Evolutionary conservation across 2,113 vertebrate species (phyloP), one percentile per base, ranked within the genome.

Genomic region (Alces alces): DNA sequence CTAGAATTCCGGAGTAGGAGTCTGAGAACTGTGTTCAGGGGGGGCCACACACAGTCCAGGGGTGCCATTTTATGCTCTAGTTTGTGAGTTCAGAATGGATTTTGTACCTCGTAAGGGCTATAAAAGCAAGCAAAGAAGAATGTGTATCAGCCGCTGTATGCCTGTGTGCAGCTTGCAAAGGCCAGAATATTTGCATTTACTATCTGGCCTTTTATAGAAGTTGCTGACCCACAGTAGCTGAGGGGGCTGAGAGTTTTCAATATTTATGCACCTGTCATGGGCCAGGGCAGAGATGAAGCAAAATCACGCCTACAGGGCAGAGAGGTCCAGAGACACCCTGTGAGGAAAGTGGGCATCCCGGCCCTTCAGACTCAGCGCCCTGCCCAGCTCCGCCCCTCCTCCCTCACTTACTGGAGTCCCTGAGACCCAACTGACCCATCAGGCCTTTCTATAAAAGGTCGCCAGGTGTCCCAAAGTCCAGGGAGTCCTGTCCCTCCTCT

Each of bases 401-500:
- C 43, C 43, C 16, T 28, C 16, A 21, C 55, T 45, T 52, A 33
- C 23, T n/a, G 5, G 4, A 93, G 73, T 39, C 39, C 45, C 66
- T 96, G 79, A 64, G 39, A n/a, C 47, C n/a, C 23, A 78, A 23
- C 39, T 83, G 94, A 86, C 85, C 39, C 45, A 13, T 78, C 78
- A 28, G 82, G 30, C 57, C 83, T 95, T 93, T 70, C 91, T 90
- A 55, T 54, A 54, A 96, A 95, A 94, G 91, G 94, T 91, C 52
- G 66, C 50, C 27, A 2, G 17, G 14, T 87, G 66, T 95, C 92
- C 94, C 76, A 86, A 97, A 95, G 95, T 97, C 96, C 97, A 93
- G 50, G 76, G n/a, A 80, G 93, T 58, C 85, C 64, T 70, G 19
- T 55, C 47, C 60, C 23, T 86, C 45, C 82, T 94, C 70, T 87